These are phyloP conservation scores for Rotaria sp. DNA, from an alignment of 2,888 invertebrate species.

Conservation along the genomic window DNA sequence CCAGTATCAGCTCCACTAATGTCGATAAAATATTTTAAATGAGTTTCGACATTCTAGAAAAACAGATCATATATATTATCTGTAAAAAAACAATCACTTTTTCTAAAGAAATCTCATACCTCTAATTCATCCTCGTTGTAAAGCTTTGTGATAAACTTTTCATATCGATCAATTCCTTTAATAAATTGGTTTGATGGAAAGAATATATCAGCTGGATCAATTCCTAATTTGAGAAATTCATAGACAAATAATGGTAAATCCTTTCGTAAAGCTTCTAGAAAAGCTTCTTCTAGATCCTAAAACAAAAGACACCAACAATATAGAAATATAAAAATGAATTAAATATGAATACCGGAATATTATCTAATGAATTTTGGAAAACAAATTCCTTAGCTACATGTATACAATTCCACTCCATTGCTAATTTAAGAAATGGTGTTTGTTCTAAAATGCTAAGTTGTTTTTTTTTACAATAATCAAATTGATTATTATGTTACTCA, in stretches of 20 bases:
- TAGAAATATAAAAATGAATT: no score
- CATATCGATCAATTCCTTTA: not conserved
- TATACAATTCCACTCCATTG: constrained; percentile 1
- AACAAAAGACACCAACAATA: not conserved
- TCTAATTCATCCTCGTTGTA: not conserved
- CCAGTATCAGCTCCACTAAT: not conserved
- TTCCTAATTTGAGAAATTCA: not conserved
- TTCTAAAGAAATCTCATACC: not conserved
- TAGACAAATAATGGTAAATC: not conserved
- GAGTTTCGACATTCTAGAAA: not conserved
- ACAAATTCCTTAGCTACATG: not conserved
- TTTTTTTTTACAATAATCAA: no score
- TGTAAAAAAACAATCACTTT: no score
- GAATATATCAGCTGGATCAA: not conserved
- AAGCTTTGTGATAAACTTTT: not conserved
- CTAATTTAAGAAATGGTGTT: not conserved
- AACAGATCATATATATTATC: no score
- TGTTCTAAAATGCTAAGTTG: not conserved
- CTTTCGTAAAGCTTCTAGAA: not conserved
- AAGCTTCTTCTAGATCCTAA: not conserved
- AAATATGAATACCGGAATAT: not conserved
- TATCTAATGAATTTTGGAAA: not conserved
- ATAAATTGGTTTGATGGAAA: not conserved
- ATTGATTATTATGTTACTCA: no score
- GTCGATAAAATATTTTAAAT: not conserved